These are phyloP conservation scores for Dinoponera quadriceps DNA, from an alignment of 1,140 invertebrate species.

Conservation along the genomic window DNA sequence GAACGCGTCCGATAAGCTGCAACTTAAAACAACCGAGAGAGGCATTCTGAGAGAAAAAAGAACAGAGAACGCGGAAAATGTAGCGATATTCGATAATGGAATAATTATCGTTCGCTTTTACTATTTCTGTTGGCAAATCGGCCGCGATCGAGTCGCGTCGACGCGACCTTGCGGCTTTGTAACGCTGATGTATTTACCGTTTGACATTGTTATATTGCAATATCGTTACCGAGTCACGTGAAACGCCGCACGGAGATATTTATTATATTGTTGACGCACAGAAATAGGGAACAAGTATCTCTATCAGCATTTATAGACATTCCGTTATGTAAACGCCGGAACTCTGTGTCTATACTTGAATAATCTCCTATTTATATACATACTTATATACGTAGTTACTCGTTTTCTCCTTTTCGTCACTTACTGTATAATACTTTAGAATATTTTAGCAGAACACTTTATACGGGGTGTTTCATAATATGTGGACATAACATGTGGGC, in stretches of 20 bases:
- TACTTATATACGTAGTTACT: not conserved
- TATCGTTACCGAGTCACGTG: slow-evolving; percentile 11
- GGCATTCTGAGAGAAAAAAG: not conserved
- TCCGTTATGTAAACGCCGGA: not conserved
- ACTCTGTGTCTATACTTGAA: slow-evolving; percentile 4
- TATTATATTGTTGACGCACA: slow-evolving; percentile 48
- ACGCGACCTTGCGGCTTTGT: slow-evolving; percentile 17
- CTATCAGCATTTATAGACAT: slow-evolving; percentile 36
- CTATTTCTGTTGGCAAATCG: slow-evolving; percentile 31
- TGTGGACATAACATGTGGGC: no score
- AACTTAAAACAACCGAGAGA: not conserved
- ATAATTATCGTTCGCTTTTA: slow-evolving; percentile 36
- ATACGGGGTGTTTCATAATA: no score
- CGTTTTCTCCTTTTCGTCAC: slow-evolving; percentile 22
- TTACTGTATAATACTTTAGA: slow-evolving; percentile 30
- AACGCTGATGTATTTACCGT: not conserved
- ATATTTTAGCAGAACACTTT: not conserved
- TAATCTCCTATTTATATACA: slow-evolving; percentile 28
- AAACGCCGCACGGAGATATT: slow-evolving; percentile 38
- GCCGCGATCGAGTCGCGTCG: not conserved
- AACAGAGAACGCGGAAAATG: slow-evolving; percentile 1
- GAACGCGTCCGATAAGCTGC: not conserved
- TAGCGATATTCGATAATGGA: slow-evolving; percentile 27
- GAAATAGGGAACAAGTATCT: slow-evolving; percentile 44
- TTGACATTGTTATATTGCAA: slow-evolving; percentile 23